A percentile compares a stretch with the other conserved stretches of the same genome.
phyloP scores from a whole-genome alignment of 2,113 vertebrate genomes.

The Uria lomvia region DNA sequence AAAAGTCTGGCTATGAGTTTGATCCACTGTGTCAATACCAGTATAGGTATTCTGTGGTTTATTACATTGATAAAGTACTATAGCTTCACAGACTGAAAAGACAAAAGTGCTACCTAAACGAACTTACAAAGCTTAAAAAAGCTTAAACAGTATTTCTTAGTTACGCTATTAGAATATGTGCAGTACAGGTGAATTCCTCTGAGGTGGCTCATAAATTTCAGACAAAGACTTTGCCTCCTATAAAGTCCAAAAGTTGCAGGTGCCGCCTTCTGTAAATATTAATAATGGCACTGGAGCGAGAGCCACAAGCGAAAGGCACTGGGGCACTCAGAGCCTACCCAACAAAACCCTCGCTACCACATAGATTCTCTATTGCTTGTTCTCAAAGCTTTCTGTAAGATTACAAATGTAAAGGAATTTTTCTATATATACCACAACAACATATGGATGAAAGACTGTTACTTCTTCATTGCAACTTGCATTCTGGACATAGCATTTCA shows the following conservation, averaged over 20 bases:
- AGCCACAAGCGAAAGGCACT: not conserved
- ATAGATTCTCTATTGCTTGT: not conserved
- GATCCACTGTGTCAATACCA: not conserved
- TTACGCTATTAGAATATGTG: not conserved
- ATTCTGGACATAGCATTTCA: not conserved
- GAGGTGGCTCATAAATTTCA: constrained; percentile 15
- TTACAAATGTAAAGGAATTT: not conserved
- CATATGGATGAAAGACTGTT: not conserved
- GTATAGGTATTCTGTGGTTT: not conserved
- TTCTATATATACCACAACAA: not conserved
- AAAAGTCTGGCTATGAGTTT: not conserved
- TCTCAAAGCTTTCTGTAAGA: not conserved
- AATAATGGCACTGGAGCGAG: not conserved
- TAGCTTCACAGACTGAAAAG: not conserved
- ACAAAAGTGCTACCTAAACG: not conserved
- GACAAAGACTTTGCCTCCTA: constrained; percentile 55
- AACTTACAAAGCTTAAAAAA: not conserved
- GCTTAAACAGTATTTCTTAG: not conserved
- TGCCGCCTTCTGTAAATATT: constrained; percentile 56
- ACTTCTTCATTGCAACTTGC: not conserved
- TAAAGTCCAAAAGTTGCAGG: constrained; percentile 20
- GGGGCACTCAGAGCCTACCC: not conserved
- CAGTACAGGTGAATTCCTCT: not conserved
- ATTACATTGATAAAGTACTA: not conserved
- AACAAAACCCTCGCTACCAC: not conserved